These are phyloP conservation scores for Lymantria dispar DNA, from an alignment of 2,888 invertebrate genomes.

Conservation along the genomic window DNA sequence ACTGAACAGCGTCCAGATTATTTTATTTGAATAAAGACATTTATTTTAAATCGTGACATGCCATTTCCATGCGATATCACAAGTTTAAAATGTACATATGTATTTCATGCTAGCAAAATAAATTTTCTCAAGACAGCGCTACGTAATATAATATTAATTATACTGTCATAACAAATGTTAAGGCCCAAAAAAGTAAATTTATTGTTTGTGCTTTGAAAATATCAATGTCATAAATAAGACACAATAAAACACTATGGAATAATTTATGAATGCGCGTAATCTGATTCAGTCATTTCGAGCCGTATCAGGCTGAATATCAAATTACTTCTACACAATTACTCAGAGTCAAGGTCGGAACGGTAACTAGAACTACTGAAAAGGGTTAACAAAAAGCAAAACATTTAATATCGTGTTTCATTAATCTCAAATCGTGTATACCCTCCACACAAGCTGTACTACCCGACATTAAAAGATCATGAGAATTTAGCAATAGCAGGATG, in stretches of 20 bases:
- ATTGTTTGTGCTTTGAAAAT: conserved; percentile 3
- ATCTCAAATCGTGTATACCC: conserved; percentile 31
- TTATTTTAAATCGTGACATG: too few relatives aligned
- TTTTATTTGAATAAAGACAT: too few relatives aligned
- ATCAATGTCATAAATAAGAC: conserved; percentile 20
- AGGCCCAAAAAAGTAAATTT: too few relatives aligned
- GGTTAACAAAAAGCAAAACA: neutral
- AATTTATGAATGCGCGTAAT: conserved; percentile 17
- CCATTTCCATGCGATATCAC: too few relatives aligned
- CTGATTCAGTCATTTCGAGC: conserved; percentile 16
- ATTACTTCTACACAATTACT: conserved; percentile 20
- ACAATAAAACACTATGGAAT: conserved; percentile 15
- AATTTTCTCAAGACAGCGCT: too few relatives aligned
- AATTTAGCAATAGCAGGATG: too few relatives aligned
- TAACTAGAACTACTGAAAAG: neutral
- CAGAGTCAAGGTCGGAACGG: conserved; percentile 10
- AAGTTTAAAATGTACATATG: too few relatives aligned
- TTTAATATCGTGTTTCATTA: conserved; percentile 1
- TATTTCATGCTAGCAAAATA: too few relatives aligned
- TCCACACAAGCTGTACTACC: conserved; percentile 31
- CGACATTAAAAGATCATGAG: conserved; percentile 16
- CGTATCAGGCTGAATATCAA: conserved; percentile 26
- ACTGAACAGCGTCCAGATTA: too few relatives aligned
- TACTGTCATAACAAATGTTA: too few relatives aligned
- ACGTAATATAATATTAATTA: too few relatives aligned